Evolutionary conservation across 2,888 invertebrate species (phyloP).

Genomic region (Lucinisca nassula): DNA sequence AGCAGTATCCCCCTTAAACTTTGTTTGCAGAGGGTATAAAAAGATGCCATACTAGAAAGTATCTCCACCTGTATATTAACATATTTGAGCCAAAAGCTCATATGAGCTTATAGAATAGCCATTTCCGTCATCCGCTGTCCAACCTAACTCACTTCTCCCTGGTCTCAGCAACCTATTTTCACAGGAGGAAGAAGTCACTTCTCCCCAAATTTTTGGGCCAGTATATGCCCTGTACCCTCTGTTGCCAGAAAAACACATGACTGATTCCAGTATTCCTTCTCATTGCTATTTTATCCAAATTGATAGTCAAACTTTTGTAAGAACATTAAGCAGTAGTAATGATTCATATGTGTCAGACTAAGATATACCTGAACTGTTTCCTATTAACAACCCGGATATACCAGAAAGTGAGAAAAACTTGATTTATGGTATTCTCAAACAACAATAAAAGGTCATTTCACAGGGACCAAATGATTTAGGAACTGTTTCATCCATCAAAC

Average conservation of each 20-base stretch:
- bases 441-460: background rate
- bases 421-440: background rate
- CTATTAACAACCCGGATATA: slow-evolving; percentile 10
- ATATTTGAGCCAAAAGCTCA: too few relatives aligned
- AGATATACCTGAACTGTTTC: background rate
- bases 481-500: background rate
- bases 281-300: slow-evolving; percentile 6
- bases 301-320: background rate
- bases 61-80: too few relatives aligned
- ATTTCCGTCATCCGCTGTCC: too few relatives aligned
- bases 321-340: background rate
- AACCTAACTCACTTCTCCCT: too few relatives aligned
- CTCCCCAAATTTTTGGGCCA: too few relatives aligned
- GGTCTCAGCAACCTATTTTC: too few relatives aligned
- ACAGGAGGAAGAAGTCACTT: too few relatives aligned
- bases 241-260: background rate
- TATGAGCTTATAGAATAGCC: too few relatives aligned
- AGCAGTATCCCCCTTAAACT: background rate
- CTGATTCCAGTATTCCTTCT: background rate
- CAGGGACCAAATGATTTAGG: slow-evolving; percentile 17
- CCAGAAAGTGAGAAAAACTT: slow-evolving; percentile 1
- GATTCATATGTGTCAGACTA: background rate
- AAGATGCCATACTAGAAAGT: too few relatives aligned
- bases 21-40: too few relatives aligned
- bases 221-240: too few relatives aligned